phyloP scores from a whole-genome alignment of 2,113 vertebrate species.

The Labeo rohita region DNA sequence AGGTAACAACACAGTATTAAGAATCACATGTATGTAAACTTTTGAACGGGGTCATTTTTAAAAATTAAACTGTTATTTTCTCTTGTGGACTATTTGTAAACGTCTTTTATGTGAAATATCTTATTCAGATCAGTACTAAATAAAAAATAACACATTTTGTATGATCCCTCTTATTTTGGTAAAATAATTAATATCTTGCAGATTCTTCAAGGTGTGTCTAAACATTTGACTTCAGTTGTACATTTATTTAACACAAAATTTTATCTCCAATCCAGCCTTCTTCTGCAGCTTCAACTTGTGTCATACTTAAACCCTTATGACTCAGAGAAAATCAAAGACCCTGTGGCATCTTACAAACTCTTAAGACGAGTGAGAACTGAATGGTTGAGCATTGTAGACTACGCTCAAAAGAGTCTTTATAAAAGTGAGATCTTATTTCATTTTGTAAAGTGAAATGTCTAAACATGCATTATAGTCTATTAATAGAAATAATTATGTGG shows the following conservation, averaged over 20 bases:
- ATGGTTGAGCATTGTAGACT: not conserved
- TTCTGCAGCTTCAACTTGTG: not conserved
- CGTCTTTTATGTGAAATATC: too few species aligned
- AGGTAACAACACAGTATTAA: too few species aligned
- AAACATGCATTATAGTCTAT: not conserved
- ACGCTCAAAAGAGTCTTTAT: not conserved
- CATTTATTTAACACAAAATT: not conserved
- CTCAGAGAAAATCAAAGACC: not conserved
- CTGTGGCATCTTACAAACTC: not conserved
- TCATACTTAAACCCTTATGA: not conserved
- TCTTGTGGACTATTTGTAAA: too few species aligned
- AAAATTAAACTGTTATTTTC: too few species aligned
- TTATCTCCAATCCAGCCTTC: constrained; percentile 8
- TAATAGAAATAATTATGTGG: not conserved
- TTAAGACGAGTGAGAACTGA: not conserved
- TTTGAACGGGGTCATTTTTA: too few species aligned
- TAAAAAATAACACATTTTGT: too few species aligned
- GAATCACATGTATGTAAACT: too few species aligned
- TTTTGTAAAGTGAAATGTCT: not conserved
- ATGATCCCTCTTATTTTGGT: too few species aligned
- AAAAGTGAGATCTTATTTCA: constrained; percentile 5
- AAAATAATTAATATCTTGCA: too few species aligned
- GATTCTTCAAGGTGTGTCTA: too few species aligned
- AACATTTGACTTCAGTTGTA: too few species aligned
- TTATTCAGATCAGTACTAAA: too few species aligned